phyloP scores from a whole-genome alignment of 2,888 invertebrate genomes.

The Metacarcinus magister region DNA sequence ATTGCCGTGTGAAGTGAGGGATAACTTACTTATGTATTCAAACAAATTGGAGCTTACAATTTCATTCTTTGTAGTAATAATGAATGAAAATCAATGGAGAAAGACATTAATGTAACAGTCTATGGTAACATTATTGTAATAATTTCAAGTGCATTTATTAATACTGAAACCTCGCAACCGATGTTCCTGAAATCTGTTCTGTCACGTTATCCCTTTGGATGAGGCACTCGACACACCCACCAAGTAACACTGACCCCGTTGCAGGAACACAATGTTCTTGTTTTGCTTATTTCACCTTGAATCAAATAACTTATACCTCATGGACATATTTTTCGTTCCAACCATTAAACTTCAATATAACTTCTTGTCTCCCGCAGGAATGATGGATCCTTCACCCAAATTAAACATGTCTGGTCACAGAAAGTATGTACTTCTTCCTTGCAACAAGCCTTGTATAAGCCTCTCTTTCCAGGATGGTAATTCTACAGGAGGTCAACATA shows the following conservation, averaged over 20 bases:
- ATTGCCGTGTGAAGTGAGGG: too few species aligned
- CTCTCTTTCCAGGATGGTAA: background rate
- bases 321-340: background rate
- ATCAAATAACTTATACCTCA: background rate
- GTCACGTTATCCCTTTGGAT: background rate
- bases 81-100: too few species aligned
- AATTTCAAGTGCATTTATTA: background rate
- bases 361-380: background rate
- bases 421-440: background rate
- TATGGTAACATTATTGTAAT: background rate
- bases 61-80: too few species aligned
- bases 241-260: background rate
- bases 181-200: too few species aligned
- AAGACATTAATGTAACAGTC: too few species aligned
- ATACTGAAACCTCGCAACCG: too few species aligned
- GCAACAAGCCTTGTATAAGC: background rate
- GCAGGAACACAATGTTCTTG: background rate
- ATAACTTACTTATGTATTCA: background rate
- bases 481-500: background rate
- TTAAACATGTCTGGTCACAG: background rate
- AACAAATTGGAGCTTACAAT: background rate
- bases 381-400: background rate
- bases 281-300: background rate
- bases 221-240: background rate
- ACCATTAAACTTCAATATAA: background rate